Evolutionary conservation across 1,140 invertebrate genomes (phyloP).

Genomic region (Colletes gigas): DNA sequence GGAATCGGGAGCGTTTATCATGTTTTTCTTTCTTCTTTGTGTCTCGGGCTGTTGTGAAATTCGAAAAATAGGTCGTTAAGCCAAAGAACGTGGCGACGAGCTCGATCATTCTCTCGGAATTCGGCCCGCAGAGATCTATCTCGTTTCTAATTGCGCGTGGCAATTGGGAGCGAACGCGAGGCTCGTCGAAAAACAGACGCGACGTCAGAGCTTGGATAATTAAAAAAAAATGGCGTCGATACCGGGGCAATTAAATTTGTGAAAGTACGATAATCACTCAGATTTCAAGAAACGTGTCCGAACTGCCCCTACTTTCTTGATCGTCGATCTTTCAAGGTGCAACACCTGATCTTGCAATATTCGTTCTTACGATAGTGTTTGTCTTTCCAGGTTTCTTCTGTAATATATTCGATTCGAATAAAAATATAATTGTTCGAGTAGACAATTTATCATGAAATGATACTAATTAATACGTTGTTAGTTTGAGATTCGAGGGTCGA

Average conservation of each 20-base stretch:
- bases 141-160: background rate
- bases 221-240: background rate
- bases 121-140: background rate
- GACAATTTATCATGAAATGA: too few species aligned
- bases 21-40: background rate
- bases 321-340: too few species aligned
- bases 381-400: too few species aligned
- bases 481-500: too few species aligned
- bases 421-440: too few species aligned
- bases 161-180: background rate
- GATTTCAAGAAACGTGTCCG: too few species aligned
- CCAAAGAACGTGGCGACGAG: slow-evolving; percentile 47
- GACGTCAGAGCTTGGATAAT: background rate
- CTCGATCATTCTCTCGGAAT: slow-evolving; percentile 21
- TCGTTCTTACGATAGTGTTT: too few species aligned
- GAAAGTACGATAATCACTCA: too few species aligned
- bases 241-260: too few species aligned
- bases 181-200: background rate
- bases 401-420: too few species aligned
- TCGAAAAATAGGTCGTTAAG: slow-evolving; percentile 30
- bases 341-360: too few species aligned
- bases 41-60: background rate
- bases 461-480: too few species aligned
- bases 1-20: background rate
- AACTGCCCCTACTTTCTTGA: background rate